These are phyloP conservation scores for Mesoclemmys tuberculata DNA, from an alignment of 2,113 vertebrate species.

Conservation along the genomic window DNA sequence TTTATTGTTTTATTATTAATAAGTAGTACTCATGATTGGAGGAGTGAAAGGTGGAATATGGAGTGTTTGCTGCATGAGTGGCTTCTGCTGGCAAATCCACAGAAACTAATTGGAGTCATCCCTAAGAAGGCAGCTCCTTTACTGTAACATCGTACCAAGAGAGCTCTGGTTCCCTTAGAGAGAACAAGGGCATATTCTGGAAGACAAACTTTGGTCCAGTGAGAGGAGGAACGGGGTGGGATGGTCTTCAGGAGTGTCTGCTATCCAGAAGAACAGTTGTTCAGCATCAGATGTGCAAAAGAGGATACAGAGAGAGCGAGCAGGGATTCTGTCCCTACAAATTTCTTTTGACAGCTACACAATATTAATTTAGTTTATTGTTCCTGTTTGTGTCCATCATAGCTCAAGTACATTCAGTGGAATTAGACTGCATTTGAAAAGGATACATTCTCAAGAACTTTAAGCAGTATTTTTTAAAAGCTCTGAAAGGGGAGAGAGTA, in stretches of 20 bases:
- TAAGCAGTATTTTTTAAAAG: background rate
- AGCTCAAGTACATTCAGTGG: background rate
- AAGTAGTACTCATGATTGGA: background rate
- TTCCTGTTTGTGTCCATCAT: background rate
- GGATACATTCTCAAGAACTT: background rate
- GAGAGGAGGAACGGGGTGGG: background rate
- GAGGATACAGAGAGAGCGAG: accelerated
- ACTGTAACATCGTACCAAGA: background rate
- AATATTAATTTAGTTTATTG: background rate
- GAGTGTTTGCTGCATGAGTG: background rate
- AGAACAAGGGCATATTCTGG: background rate
- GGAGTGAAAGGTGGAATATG: accelerated
- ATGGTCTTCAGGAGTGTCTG: accelerated
- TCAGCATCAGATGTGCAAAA: background rate
- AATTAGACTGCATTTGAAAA: background rate
- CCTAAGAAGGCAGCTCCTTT: accelerated
- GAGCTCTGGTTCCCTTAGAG: background rate
- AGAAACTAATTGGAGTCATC: background rate
- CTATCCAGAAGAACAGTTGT: background rate
- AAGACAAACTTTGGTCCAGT: background rate
- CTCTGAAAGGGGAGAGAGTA: background rate
- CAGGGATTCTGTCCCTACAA: background rate
- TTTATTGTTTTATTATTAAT: background rate
- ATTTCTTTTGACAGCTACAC: background rate
- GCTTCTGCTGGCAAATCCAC: background rate